Percentiles rank a stretch among this genome's conserved stretches.
phyloP scores from a whole-genome alignment of 1,140 invertebrate genomes.

The Orius insidiosus region DNA sequence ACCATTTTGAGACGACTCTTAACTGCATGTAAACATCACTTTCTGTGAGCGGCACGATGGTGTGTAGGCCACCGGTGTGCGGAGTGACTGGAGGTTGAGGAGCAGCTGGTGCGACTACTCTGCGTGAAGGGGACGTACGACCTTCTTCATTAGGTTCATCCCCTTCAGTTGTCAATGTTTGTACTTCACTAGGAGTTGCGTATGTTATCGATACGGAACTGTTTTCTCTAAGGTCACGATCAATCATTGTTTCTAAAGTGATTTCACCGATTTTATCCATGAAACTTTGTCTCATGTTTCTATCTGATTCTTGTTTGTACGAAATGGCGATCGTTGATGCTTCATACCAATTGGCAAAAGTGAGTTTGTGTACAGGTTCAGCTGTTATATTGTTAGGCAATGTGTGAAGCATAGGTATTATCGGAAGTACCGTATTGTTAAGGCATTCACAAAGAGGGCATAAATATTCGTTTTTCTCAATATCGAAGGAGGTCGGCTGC shows the following conservation, averaged over 20 bases:
- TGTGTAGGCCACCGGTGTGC: constrained; percentile 2
- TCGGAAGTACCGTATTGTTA: constrained; percentile 82
- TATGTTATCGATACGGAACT: no score
- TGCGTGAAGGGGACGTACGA: no score
- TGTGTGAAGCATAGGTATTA: constrained; percentile 51
- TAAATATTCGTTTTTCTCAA: constrained; percentile 84
- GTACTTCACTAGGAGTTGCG: no score
- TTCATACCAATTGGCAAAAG: constrained; percentile 51
- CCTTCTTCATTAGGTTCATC: no score
- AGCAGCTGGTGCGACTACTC: neutral
- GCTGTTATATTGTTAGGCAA: constrained; percentile 25
- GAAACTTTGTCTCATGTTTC: neutral
- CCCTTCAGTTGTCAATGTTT: no score
- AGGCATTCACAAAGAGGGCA: constrained; percentile 94
- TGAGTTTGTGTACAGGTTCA: constrained; percentile 23
- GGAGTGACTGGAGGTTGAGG: neutral
- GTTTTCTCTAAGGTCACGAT: no score
- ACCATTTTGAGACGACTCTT: constrained; percentile 1
- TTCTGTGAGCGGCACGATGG: neutral
- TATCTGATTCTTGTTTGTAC: constrained; percentile 20
- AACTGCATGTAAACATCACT: constrained; percentile 8
- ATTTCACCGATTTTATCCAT: neutral
- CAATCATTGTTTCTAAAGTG: neutral
- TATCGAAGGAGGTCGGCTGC: constrained; percentile 68
- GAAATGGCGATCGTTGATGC: constrained; percentile 34